These are phyloP conservation scores for Cheilosia grossa DNA, from an alignment of 2,888 invertebrate genomes.

Conservation along the genomic window DNA sequence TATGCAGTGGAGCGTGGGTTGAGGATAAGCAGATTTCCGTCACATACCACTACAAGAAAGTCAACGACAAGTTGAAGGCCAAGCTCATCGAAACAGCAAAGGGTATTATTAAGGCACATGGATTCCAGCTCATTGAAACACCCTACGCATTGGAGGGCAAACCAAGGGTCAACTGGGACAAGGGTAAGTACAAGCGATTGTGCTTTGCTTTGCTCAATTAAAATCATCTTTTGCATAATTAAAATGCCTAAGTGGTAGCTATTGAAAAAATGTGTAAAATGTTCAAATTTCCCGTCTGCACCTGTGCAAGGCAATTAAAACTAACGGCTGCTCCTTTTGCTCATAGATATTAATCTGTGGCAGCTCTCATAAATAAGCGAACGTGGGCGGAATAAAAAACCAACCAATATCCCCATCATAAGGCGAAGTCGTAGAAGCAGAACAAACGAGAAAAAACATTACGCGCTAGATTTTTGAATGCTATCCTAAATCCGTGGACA, in stretches of 20 bases:
- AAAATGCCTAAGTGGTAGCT: slow-evolving; percentile 13
- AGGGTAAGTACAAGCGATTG: slow-evolving; percentile 84
- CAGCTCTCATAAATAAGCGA: slow-evolving; percentile 56
- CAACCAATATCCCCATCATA: slow-evolving; percentile 61
- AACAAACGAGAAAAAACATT: slow-evolving; percentile 23
- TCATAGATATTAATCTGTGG: slow-evolving; percentile 63
- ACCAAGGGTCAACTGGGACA: slow-evolving; percentile 91
- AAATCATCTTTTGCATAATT: slow-evolving; percentile 33
- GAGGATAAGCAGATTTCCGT: slow-evolving; percentile 90
- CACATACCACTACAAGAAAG: slow-evolving; percentile 90
- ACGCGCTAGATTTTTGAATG: slow-evolving; percentile 32
- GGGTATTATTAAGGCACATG: slow-evolving; percentile 86
- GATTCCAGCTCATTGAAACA: slow-evolving; percentile 88
- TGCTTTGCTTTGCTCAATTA: slow-evolving; percentile 14
- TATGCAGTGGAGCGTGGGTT: slow-evolving; percentile 90
- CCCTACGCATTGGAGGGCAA: slow-evolving; percentile 91
- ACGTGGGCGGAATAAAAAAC: slow-evolving; percentile 62
- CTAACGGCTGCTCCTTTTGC: slow-evolving; percentile 60
- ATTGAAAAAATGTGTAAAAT: slow-evolving; percentile 37
- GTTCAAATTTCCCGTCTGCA: slow-evolving; percentile 42
- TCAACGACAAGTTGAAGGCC: slow-evolving; percentile 86
- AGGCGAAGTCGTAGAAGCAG: slow-evolving; percentile 12
- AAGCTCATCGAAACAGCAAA: slow-evolving; percentile 86
- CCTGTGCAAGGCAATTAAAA: slow-evolving; percentile 68
- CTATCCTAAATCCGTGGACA: slow-evolving; percentile 46